These are phyloP conservation scores for Sorex araneus DNA, from an alignment of 2,113 vertebrate genomes.

Conservation along the genomic window DNA sequence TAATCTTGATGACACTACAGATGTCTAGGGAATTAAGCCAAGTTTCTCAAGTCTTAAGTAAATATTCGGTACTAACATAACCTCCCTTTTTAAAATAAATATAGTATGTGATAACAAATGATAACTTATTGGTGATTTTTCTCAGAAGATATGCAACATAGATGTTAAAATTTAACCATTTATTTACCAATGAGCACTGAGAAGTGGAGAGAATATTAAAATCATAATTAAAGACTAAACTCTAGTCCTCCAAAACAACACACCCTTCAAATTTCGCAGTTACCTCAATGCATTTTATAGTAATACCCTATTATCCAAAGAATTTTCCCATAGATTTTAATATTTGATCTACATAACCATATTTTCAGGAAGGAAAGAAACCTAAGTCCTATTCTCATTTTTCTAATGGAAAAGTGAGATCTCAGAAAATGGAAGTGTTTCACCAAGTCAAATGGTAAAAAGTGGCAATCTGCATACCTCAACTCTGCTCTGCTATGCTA, in stretches of 20 bases:
- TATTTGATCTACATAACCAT: neutral
- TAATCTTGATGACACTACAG: slow-evolving; percentile 42
- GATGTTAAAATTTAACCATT: slow-evolving; percentile 11
- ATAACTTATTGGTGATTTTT: slow-evolving; percentile 11
- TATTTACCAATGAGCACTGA: slow-evolving; percentile 11
- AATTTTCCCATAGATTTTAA: slow-evolving; percentile 37
- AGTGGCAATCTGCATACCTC: neutral
- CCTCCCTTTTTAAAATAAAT: slow-evolving; percentile 9
- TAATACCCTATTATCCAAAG: slow-evolving; percentile 32
- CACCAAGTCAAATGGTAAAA: neutral
- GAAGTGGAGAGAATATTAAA: slow-evolving; percentile 37
- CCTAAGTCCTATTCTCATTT: neutral
- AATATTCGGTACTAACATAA: neutral
- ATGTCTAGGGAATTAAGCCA: slow-evolving; percentile 33
- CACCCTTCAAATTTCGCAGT: slow-evolving; percentile 20
- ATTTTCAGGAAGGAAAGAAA: neutral
- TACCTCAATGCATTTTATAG: neutral
- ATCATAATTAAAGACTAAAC: neutral
- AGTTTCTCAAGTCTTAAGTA: slow-evolving; percentile 39
- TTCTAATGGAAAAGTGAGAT: slow-evolving; percentile 14
- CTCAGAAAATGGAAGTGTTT: slow-evolving; percentile 29
- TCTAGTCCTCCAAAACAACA: neutral
- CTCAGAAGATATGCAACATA: slow-evolving; percentile 17
- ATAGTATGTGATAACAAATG: neutral
- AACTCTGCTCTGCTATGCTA: neutral